These are phyloP conservation scores for Conomelus anceps DNA, from an alignment of 2,888 invertebrate species.

Conservation along the genomic window DNA sequence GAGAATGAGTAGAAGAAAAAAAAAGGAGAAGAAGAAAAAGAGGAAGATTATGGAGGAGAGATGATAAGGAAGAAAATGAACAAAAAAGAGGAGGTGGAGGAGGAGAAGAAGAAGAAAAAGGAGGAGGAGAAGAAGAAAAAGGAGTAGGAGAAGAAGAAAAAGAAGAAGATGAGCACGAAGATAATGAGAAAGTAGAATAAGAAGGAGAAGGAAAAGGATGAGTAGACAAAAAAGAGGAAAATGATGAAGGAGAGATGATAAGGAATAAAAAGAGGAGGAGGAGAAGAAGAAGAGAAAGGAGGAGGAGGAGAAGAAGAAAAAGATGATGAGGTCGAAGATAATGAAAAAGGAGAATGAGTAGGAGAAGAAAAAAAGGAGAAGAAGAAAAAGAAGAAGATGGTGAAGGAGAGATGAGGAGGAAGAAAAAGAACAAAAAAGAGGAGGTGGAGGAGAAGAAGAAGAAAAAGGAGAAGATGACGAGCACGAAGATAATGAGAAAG, in stretches of 20 bases:
- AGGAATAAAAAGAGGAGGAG: too few species aligned
- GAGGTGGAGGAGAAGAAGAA: not conserved
- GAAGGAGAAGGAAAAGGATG: not conserved
- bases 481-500: too few species aligned
- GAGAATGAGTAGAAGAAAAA: too few species aligned
- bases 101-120: not conserved
- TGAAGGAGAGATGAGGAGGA: too few species aligned
- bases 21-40: not conserved
- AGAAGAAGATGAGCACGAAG: not conserved
- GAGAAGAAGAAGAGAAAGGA: not conserved
- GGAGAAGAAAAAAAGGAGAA: not conserved
- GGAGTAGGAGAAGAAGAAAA: not conserved
- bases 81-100: not conserved
- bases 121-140: not conserved
- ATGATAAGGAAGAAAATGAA: too few species aligned
- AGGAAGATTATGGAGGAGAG: too few species aligned
- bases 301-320: not conserved
- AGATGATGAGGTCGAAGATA: not conserved
- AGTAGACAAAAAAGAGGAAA: not conserved
- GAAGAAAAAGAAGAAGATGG: not conserved
- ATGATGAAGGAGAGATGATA: too few species aligned
- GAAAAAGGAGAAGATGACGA: not conserved
- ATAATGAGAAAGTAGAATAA: not conserved
- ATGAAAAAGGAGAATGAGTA: not conserved
- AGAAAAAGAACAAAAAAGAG: not conserved